These are phyloP conservation scores for Allenopithecus nigroviridis DNA, from an alignment of 2,797 vertebrate genomes.

Conservation along the genomic window DNA sequence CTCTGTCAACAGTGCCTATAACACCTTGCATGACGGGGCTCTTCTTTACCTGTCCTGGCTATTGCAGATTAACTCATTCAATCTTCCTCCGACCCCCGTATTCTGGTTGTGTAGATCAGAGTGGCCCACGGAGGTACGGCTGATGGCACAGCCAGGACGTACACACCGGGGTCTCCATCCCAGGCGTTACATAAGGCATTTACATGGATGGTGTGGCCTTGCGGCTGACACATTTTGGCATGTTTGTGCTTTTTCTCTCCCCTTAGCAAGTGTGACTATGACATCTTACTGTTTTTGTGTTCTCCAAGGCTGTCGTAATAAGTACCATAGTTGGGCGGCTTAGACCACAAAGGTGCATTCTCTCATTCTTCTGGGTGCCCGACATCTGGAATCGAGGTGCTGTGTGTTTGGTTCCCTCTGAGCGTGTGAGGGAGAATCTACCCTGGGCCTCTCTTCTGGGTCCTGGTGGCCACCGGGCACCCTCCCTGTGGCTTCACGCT, in stretches of 20 bases:
- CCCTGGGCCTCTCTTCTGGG: neutral
- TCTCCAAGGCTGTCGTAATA: too few species aligned
- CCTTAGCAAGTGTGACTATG: neutral
- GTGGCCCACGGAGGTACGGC: neutral
- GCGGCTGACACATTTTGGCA: neutral
- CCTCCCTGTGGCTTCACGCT: neutral
- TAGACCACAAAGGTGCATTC: neutral
- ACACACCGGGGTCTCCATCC: neutral
- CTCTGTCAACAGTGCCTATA: neutral
- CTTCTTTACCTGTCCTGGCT: neutral
- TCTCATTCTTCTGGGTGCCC: neutral
- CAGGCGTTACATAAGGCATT: too few species aligned
- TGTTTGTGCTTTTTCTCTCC: neutral
- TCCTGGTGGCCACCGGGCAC: neutral
- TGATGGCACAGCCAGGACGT: neutral
- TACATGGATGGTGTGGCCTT: neutral
- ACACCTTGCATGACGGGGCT: neutral
- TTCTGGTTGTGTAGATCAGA: neutral
- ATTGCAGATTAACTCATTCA: neutral
- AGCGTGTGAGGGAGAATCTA: neutral
- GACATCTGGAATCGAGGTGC: neutral
- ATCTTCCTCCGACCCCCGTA: accelerated
- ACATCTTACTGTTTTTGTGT: neutral
- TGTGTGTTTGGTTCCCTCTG: neutral
- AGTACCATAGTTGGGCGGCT: neutral